A percentile compares a stretch with the other conserved stretches of the same genome.
Conservation (phyloP, 2,888 invertebrate species). For the Cerceris ruficornis region DNA sequence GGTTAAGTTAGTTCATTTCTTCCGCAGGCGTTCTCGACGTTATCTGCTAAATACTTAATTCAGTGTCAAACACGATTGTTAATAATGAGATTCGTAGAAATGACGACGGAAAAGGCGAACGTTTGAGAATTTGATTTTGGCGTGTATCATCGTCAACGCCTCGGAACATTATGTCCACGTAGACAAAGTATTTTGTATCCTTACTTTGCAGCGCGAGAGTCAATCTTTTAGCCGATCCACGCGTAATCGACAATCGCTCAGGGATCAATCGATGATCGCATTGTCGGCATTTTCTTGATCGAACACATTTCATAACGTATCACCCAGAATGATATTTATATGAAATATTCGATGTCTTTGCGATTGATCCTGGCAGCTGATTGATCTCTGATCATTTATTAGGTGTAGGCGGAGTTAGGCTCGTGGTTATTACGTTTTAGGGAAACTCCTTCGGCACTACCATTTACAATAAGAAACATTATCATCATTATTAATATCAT, state of each 20-base stretch:
- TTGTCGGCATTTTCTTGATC: neutral
- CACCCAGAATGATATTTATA: neutral
- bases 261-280: conserved; percentile 44
- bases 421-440: conserved; percentile 29
- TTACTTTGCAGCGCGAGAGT: conserved; percentile 71
- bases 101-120: neutral
- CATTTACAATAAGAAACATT: conserved; percentile 27
- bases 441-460: conserved; percentile 16
- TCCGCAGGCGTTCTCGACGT: conserved; percentile 62
- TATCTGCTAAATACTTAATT: conserved; percentile 28
- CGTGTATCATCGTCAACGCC: conserved; percentile 59
- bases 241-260: conserved; percentile 12
- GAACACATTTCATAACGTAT: neutral
- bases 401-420: conserved; percentile 58
- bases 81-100: neutral
- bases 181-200: conserved; percentile 32
- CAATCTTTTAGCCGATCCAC: conserved; percentile 30
- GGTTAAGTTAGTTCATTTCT: conserved; percentile 56
- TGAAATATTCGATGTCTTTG: neutral
- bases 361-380: conserved; percentile 19
- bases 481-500: conserved; percentile 24
- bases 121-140: neutral
- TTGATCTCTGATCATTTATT: conserved; percentile 48
- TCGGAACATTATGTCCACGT: conserved; percentile 53
- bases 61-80: neutral